These are phyloP conservation scores for Phania funesta DNA, from an alignment of 2,888 invertebrate species.

Conservation along the genomic window DNA sequence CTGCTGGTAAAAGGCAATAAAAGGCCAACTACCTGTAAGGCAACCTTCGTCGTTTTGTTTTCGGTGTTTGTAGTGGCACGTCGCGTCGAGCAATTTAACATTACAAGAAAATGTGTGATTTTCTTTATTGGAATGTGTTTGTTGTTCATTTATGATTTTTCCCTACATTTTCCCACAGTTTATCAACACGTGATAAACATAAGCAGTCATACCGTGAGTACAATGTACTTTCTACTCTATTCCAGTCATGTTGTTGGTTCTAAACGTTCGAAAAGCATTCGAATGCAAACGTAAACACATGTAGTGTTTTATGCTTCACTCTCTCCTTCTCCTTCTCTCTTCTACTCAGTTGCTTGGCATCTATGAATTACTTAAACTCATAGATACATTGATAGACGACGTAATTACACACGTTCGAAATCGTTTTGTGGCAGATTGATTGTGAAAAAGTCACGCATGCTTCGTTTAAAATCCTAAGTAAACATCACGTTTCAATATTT, in stretches of 20 bases:
- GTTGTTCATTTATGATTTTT: conserved; percentile 38
- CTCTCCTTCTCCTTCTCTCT: not conserved
- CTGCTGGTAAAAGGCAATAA: conserved; percentile 1
- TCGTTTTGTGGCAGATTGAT: conserved; percentile 13
- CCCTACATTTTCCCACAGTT: conserved; percentile 67
- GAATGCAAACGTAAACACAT: conserved; percentile 24
- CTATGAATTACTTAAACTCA: conserved; percentile 18
- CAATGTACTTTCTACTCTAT: conserved; percentile 27
- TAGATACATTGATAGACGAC: conserved; percentile 12
- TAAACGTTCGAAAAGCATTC: conserved; percentile 28
- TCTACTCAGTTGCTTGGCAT: not conserved
- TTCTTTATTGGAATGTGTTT: conserved; percentile 40
- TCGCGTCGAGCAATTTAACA: not conserved
- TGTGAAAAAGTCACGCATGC: conserved; percentile 63
- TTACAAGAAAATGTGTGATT: conserved; percentile 32
- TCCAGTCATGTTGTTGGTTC: not conserved
- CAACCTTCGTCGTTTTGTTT: not conserved
- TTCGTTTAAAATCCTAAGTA: conserved; percentile 51
- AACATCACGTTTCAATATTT: conserved; percentile 54
- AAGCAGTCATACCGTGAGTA: conserved; percentile 34
- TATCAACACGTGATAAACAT: conserved; percentile 70
- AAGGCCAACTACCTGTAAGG: conserved; percentile 30
- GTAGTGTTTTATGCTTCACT: conserved; percentile 7
- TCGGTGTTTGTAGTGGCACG: conserved; percentile 19
- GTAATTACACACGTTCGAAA: conserved; percentile 40